A percentile compares a stretch with the other conserved stretches of the same genome.
These are phyloP conservation scores for Xyliphius kryptos DNA, from an alignment of 2,113 vertebrate genomes.

Conservation along the genomic window DNA sequence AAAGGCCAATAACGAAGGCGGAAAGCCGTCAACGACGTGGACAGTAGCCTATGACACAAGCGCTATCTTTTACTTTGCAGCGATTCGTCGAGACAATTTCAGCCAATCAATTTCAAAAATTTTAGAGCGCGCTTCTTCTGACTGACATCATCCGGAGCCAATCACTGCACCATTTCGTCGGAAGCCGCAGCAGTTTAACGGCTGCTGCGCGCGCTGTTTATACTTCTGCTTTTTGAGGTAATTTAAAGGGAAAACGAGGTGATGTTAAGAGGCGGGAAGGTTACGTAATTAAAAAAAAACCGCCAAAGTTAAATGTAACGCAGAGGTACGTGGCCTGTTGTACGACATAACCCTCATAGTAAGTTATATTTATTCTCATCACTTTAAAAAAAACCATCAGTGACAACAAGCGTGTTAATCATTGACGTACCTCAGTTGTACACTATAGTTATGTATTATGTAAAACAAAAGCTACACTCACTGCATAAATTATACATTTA, in stretches of 20 bases:
- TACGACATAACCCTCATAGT: too few relatives aligned
- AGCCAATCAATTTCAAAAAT: slow-evolving; percentile 61
- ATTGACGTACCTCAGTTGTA: not conserved
- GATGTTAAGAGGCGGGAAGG: slow-evolving; percentile 51
- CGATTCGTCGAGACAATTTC: slow-evolving; percentile 24
- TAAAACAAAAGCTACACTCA: not conserved
- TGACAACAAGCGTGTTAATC: too few relatives aligned
- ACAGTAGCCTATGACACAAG: slow-evolving; percentile 31
- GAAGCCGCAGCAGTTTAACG: slow-evolving; percentile 33
- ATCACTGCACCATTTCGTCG: slow-evolving; percentile 11
- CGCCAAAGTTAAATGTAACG: slow-evolving; percentile 24
- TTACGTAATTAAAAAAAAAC: slow-evolving; percentile 57
- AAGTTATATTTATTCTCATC: too few relatives aligned
- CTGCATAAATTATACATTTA: too few relatives aligned
- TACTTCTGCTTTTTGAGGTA: slow-evolving; percentile 50
- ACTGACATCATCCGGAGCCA: slow-evolving; percentile 29
- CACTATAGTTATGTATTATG: not conserved
- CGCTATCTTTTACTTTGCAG: too few relatives aligned
- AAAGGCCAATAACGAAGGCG: slow-evolving; percentile 45
- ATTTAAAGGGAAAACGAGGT: slow-evolving; percentile 67
- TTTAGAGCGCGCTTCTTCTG: slow-evolving; percentile 41
- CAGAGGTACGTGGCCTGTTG: slow-evolving; percentile 10
- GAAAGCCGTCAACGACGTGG: not conserved
- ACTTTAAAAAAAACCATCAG: too few relatives aligned
- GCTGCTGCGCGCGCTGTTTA: slow-evolving; percentile 64